A percentile compares a stretch with the other conserved stretches of the same genome.
These are phyloP conservation scores for Pica pica DNA, from an alignment of 2,113 vertebrate species.

Conservation along the genomic window DNA sequence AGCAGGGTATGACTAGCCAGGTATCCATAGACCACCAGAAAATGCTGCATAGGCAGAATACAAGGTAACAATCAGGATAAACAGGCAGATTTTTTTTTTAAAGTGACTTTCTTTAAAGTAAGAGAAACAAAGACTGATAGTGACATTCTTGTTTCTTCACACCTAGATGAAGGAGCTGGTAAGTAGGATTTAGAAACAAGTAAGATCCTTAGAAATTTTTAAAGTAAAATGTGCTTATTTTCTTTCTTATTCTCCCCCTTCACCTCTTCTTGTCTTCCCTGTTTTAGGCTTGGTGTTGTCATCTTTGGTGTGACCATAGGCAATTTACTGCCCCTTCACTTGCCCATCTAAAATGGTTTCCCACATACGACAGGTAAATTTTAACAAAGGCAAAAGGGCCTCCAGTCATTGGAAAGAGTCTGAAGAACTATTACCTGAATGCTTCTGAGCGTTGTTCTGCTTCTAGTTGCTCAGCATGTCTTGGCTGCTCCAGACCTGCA, in stretches of 20 bases:
- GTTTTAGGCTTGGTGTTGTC: neutral
- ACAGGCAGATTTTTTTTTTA: neutral
- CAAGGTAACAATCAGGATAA: neutral
- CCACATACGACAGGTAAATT: slow-evolving; percentile 7
- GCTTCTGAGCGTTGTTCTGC: neutral
- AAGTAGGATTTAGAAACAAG: neutral
- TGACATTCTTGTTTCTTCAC: neutral
- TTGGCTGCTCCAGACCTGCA: slow-evolving; percentile 38
- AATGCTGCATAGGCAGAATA: neutral
- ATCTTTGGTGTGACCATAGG: neutral
- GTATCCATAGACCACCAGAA: neutral
- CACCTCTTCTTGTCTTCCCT: neutral
- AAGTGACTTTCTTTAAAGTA: neutral
- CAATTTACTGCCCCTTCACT: neutral
- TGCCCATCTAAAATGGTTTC: slow-evolving; percentile 9
- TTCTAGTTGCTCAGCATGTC: slow-evolving; percentile 69
- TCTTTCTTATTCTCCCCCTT: neutral
- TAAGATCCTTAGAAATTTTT: neutral
- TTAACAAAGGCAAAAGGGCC: neutral
- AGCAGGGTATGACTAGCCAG: neutral
- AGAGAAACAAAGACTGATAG: neutral
- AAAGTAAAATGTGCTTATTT: neutral
- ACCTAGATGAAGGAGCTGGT: neutral
- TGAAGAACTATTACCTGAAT: neutral
- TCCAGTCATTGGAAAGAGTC: neutral